Conservation (phyloP, 2,888 invertebrate species). For the Oxyscelio sp. region DNA sequence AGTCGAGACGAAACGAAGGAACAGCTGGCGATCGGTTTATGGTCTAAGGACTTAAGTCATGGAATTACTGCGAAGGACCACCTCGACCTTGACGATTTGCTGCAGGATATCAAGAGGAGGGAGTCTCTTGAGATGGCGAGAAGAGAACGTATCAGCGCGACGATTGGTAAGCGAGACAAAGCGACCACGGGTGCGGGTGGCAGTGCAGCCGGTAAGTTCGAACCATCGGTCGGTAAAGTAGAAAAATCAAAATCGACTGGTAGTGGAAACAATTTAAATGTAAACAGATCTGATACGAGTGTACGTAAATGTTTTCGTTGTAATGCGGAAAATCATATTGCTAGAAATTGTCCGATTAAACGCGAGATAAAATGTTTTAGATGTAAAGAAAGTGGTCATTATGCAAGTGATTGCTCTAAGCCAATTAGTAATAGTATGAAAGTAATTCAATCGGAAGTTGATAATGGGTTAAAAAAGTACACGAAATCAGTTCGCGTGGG, state of each 20-base stretch:
- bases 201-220: neutral
- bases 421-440: neutral
- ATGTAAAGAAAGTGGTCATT: conserved; percentile 1
- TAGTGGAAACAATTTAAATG: neutral
- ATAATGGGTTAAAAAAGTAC: conserved; percentile 10
- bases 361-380: conserved; percentile 2
- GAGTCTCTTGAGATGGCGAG: conserved; percentile 29
- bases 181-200: neutral
- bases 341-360: neutral
- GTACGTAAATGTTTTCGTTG: conserved; percentile 1
- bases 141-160: neutral
- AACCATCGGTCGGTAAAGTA: too few relatives aligned
- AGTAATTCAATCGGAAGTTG: neutral
- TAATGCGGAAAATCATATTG: neutral
- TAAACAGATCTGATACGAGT: neutral
- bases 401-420: neutral
- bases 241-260: neutral
- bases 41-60: conserved; percentile 17
- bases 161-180: neutral
- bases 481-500: conserved; percentile 2
- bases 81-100: conserved; percentile 8
- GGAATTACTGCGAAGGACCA: neutral
- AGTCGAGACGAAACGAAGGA: conserved; percentile 21
- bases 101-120: neutral
- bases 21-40: conserved; percentile 32